Percentiles rank a stretch among this genome's conserved stretches.
phyloP scores from a whole-genome alignment of 2,113 vertebrate species.

The Eulemur rufifrons region DNA sequence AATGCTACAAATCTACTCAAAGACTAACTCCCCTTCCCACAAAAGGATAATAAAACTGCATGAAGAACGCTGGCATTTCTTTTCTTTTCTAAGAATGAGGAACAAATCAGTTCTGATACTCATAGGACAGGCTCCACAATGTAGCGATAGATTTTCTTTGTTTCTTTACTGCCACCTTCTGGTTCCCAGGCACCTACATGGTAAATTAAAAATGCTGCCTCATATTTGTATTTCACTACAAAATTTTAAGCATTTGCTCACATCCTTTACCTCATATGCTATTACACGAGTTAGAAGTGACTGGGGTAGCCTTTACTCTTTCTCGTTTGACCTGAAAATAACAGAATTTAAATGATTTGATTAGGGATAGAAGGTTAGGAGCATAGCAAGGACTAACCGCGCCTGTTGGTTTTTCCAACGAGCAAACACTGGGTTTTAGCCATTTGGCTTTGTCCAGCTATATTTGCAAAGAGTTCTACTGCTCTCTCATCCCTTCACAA shows the following conservation, averaged over 20 bases:
- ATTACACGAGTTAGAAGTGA: not conserved
- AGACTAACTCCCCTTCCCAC: not conserved
- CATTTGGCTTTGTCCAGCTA: not conserved
- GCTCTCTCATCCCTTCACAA: not conserved
- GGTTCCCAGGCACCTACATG: conserved; percentile 38
- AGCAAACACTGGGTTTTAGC: conserved; percentile 32
- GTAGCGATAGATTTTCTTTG: not conserved
- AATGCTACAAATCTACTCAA: not conserved
- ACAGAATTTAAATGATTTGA: not conserved
- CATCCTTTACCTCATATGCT: not conserved
- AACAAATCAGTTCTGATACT: not conserved
- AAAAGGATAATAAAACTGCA: not conserved
- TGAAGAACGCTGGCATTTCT: not conserved
- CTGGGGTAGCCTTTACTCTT: not conserved
- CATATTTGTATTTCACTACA: not conserved
- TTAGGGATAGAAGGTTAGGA: not conserved
- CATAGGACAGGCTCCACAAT: not conserved
- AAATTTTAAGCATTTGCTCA: not conserved
- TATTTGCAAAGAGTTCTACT: not conserved
- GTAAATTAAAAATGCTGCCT: not conserved
- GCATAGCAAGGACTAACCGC: not conserved
- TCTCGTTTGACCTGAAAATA: conserved; percentile 5
- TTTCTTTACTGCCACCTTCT: conserved; percentile 84
- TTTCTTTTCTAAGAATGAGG: not conserved
- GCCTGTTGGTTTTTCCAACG: not conserved